Evolutionary conservation across 2,888 invertebrate genomes (phyloP).

Genomic region (Lamellibrachia satsuma): DNA sequence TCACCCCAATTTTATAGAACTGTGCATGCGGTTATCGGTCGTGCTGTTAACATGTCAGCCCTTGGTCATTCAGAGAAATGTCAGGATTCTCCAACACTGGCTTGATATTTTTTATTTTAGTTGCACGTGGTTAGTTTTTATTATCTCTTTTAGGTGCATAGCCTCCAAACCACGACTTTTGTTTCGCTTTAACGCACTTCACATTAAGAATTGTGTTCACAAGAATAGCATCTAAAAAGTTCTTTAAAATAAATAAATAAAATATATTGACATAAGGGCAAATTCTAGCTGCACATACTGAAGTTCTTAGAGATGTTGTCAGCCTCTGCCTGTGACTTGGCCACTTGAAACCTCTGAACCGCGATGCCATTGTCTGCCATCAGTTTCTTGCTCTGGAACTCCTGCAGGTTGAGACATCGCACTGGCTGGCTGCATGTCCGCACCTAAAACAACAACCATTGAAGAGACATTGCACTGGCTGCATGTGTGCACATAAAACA

Average conservation of each 20-base stretch:
- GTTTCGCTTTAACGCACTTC: no score
- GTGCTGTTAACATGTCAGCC: no score
- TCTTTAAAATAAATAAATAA: background rate
- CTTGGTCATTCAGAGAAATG: no score
- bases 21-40: no score
- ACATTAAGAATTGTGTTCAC: no score
- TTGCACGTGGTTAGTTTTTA: no score
- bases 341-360: conserved; percentile 83
- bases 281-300: conserved; percentile 46
- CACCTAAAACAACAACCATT: conserved; percentile 17
- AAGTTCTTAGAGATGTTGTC: conserved; percentile 45
- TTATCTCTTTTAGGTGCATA: no score
- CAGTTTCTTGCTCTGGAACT: conserved; percentile 96
- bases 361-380: conserved; percentile 79
- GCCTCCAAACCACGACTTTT: no score
- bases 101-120: no score
- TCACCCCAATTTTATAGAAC: no score
- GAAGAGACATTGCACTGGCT: background rate
- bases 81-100: no score
- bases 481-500: background rate
- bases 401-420: conserved; percentile 88
- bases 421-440: conserved; percentile 36
- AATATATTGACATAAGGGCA: background rate
- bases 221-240: no score
- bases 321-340: conserved; percentile 72